Conservation (phyloP, 2,797 vertebrate genomes). For the Sebastes paucispinis region DNA sequence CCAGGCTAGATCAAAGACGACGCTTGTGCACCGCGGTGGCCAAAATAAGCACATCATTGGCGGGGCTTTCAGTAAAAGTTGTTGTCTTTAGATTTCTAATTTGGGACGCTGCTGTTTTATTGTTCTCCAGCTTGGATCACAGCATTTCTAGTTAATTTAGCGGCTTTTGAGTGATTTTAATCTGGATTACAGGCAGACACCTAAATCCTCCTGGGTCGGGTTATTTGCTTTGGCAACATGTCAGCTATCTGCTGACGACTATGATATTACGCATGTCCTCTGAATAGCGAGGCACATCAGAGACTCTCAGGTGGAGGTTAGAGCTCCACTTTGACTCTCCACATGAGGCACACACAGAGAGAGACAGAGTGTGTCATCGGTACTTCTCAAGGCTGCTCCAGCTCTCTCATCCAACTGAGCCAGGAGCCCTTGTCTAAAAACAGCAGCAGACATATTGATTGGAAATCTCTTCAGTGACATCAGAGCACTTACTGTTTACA, state of each 20-base stretch:
- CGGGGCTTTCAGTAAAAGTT: constrained; percentile 48
- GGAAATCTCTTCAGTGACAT: constrained; percentile 61
- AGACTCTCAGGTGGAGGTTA: constrained; percentile 41
- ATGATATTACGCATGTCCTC: constrained; percentile 11
- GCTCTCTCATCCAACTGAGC: constrained; percentile 39
- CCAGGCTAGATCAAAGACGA: constrained; percentile 72
- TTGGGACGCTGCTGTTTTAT: constrained; percentile 54
- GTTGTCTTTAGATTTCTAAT: constrained; percentile 75
- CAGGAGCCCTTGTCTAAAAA: constrained; percentile 45
- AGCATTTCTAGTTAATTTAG: constrained; percentile 12
- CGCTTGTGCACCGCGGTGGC: constrained; percentile 44
- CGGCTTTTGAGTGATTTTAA: constrained; percentile 31
- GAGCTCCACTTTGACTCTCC: constrained; percentile 42
- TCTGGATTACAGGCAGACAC: constrained; percentile 48
- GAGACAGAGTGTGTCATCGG: constrained; percentile 27
- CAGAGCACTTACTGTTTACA: constrained; percentile 52
- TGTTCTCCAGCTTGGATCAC: constrained; percentile 15
- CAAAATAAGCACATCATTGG: constrained; percentile 72
- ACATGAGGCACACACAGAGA: constrained; percentile 6
- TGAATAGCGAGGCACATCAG: constrained; percentile 22
- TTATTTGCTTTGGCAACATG: constrained; percentile 53
- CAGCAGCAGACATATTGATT: constrained; percentile 62
- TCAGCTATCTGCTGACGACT: constrained; percentile 41
- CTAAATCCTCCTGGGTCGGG: constrained; percentile 32
- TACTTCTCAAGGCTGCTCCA: constrained; percentile 32